A percentile compares a stretch with the other conserved stretches of the same genome.
Evolutionary conservation across 2,888 invertebrate species (phyloP).

Genomic region (Dione vanillae): DNA sequence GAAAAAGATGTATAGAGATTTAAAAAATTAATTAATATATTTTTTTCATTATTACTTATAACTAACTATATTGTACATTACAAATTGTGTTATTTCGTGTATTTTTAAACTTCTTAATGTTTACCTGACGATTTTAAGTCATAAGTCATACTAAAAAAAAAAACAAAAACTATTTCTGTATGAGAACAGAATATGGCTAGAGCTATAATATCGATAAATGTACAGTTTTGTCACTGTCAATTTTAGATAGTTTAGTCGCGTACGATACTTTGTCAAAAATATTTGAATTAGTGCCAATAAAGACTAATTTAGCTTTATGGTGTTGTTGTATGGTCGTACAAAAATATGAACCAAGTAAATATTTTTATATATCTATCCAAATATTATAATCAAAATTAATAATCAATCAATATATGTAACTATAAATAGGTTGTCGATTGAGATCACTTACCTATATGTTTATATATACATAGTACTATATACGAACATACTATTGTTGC

Average conservation of each 20-base stretch:
- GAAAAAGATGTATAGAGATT: too few relatives aligned
- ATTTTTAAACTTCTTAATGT: background rate
- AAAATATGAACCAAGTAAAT: background rate
- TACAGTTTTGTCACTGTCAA: conserved; percentile 43
- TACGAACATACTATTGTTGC: conserved; percentile 59
- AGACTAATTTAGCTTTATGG: background rate
- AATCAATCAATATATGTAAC: too few relatives aligned
- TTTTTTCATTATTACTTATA: too few relatives aligned
- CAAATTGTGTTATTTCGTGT: background rate
- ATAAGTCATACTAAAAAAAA: background rate
- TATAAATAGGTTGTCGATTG: conserved; percentile 18
- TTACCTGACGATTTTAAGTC: background rate
- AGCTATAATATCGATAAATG: background rate
- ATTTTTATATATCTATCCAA: background rate
- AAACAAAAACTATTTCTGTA: background rate
- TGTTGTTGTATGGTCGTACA: background rate
- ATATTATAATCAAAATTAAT: background rate
- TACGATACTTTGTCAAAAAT: conserved; percentile 42
- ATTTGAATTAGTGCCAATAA: conserved; percentile 61
- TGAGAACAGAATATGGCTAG: background rate
- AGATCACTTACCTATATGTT: conserved; percentile 42
- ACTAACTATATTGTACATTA: too few relatives aligned
- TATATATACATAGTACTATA: too few relatives aligned
- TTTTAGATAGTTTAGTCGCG: conserved; percentile 45
- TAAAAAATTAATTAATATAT: too few relatives aligned